Conservation (phyloP, 2,113 vertebrate genomes). For the Gasterosteus aculeatus region DNA sequence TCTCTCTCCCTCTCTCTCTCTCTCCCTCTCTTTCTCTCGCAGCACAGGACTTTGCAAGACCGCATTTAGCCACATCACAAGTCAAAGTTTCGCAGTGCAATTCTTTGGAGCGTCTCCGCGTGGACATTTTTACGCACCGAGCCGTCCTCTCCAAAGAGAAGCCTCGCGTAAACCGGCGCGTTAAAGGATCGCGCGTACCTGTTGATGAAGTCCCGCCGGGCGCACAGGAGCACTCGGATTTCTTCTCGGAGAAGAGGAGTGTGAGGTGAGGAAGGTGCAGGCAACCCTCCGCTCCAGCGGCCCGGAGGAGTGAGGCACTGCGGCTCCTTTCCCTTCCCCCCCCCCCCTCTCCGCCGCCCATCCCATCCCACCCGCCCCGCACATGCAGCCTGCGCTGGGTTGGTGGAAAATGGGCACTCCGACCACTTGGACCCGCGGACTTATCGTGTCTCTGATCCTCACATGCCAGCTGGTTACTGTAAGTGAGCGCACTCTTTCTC, state of each 20-base stretch:
- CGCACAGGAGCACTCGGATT: constrained; percentile 65
- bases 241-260: constrained; percentile 45
- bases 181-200: constrained; percentile 42
- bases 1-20: too few relatives aligned
- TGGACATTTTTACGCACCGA: constrained; percentile 13
- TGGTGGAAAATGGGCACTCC: constrained; percentile 77
- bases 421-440: constrained; percentile 69
- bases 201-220: constrained; percentile 78
- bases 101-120: constrained; percentile 35
- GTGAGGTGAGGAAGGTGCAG: constrained; percentile 55
- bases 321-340: constrained; percentile 21
- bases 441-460: constrained; percentile 71
- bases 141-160: too few relatives aligned
- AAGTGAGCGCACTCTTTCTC: constrained; percentile 68
- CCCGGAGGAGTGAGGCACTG: constrained; percentile 70
- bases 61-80: constrained; percentile 49
- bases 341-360: too few relatives aligned
- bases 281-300: constrained; percentile 35
- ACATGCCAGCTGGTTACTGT: constrained; percentile 76
- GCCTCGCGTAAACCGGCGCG: neutral
- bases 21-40: neutral
- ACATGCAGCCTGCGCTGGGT: constrained; percentile 70
- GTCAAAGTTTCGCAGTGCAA: constrained; percentile 56
- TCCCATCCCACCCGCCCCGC: constrained; percentile 36
- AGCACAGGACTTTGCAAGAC: constrained; percentile 62